Evolutionary conservation across 2,113 vertebrate genomes (phyloP).

Genomic region (Xiphorhynchus elegans): DNA sequence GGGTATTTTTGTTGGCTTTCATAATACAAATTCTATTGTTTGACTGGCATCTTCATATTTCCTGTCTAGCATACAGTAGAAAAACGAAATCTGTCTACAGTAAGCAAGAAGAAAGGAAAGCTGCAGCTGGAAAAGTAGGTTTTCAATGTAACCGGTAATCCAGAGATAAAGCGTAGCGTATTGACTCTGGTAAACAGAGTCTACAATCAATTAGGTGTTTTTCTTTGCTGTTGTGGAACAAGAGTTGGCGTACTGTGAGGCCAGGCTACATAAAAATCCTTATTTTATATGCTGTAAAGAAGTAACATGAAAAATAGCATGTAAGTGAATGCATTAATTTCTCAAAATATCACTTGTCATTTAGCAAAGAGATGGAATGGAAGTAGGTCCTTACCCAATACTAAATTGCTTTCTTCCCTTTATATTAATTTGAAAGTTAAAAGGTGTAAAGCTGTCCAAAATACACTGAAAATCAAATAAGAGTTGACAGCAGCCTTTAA

Average conservation of each 20-base stretch:
- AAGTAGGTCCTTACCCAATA: neutral
- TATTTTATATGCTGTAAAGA: neutral
- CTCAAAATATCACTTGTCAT: neutral
- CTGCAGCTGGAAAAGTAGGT: slow-evolving; percentile 81
- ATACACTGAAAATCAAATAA: neutral
- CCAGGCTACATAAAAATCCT: neutral
- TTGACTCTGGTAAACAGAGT: neutral
- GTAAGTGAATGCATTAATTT: neutral
- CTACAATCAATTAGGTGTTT: neutral
- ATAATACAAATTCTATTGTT: neutral
- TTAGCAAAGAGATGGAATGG: neutral
- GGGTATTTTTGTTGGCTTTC: neutral
- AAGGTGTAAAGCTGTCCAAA: neutral
- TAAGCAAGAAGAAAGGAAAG: slow-evolving; percentile 81
- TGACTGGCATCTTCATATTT: slow-evolving; percentile 18
- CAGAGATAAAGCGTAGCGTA: neutral
- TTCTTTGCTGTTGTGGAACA: neutral
- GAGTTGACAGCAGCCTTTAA: neutral
- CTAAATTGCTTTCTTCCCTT: neutral
- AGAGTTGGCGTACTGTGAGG: neutral
- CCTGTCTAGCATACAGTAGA: slow-evolving; percentile 75
- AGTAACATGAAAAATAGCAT: neutral
- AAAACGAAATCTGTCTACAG: slow-evolving; percentile 70
- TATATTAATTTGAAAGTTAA: neutral
- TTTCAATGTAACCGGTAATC: neutral